Evolutionary conservation across 2,888 invertebrate genomes (phyloP), one percentile per base, ranked within the genome.

Genomic region (Melinaea marsaeus): DNA sequence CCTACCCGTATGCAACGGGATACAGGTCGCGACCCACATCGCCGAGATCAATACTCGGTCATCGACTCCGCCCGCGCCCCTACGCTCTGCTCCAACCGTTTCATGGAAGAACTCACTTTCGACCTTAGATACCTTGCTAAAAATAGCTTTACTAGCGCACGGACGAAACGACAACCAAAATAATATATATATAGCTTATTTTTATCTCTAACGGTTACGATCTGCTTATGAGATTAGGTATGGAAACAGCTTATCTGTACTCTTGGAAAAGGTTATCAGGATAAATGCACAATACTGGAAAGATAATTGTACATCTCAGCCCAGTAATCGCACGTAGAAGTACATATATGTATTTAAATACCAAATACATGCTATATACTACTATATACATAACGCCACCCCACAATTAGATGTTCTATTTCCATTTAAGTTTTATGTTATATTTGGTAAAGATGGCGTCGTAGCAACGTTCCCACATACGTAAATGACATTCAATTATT

Each of bases 31-130:
- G 88, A 88, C 90, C 91, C 82, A 91, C 86, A 84, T 90, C 78
- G 79, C 72, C 75, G 73, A 83, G 88, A 90, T 90, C 90, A 86
- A 90, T 90, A 90, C 88, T 84, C 87, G 90, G 90, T 88, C 90
- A 89, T 86, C 89, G 89, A 88, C 89, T 85, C 72, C 75, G 76
- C 80, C 81, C 80, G 83, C 84, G 79, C 80, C 77, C 77, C 75
- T 73, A 71, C 73, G 61, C 61, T 74, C 77, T 76, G 79, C 77
- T 69, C 67, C 79, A 77, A 72, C 75, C 71, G 73, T 70, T 72
- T 74, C 63, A 58, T 61, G 69, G 64, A 71, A 73, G 62, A 71
- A 66, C 66, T 68, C 60, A 69, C 60, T 61, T 35, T 57, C 68
- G 67, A 69, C 69, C 70, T 65, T 69, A 57, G 58, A 66, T 65